phyloP scores from a whole-genome alignment of 2,888 invertebrate species.

The Rhagophthalmus giganteus region DNA sequence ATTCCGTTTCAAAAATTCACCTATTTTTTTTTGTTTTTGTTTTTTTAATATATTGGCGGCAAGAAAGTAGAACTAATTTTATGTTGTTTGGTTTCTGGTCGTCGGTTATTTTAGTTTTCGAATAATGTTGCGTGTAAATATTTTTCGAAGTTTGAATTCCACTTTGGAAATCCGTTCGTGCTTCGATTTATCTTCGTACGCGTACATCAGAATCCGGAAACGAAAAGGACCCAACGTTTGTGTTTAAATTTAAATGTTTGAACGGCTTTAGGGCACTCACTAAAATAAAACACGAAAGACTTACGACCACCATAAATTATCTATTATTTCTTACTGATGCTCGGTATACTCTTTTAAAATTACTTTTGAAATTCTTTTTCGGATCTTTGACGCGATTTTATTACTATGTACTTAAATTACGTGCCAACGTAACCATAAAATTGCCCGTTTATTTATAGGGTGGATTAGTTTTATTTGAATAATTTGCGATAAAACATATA shows the following conservation, averaged over 20 bases:
- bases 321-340: not conserved
- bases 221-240: not conserved
- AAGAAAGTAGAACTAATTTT: slow-evolving; percentile 20
- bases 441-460: too few species aligned
- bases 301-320: not conserved
- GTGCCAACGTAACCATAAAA: too few species aligned
- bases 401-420: too few species aligned
- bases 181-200: slow-evolving; percentile 7
- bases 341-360: too few species aligned
- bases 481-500: too few species aligned
- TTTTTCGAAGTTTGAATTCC: slow-evolving; percentile 5
- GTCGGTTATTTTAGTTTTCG: slow-evolving; percentile 12
- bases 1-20: slow-evolving; percentile 24
- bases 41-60: slow-evolving; percentile 19
- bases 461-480: too few species aligned
- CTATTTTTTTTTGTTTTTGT: slow-evolving; percentile 26
- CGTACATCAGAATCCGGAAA: slow-evolving; percentile 8
- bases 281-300: too few species aligned
- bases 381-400: too few species aligned
- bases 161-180: not conserved
- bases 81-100: slow-evolving; percentile 19
- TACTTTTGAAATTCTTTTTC: too few species aligned
- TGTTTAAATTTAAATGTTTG: slow-evolving; percentile 2
- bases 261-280: not conserved
- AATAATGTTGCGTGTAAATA: slow-evolving; percentile 6